Percentiles rank a stretch among this genome's conserved stretches.
These are phyloP conservation scores for Muscidifurax raptorellus DNA, from an alignment of 1,140 invertebrate species.

Conservation along the genomic window DNA sequence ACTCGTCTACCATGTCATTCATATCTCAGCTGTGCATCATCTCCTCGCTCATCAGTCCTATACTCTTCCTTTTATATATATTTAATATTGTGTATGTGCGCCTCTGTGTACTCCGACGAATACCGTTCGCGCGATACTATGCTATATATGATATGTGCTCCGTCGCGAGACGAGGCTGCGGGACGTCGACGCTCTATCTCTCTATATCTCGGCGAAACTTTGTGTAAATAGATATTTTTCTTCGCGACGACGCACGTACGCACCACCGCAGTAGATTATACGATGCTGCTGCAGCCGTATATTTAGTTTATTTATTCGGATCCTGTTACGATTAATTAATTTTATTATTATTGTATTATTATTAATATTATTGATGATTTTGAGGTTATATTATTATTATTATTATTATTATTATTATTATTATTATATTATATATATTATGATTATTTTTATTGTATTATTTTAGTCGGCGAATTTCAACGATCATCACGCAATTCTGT, in stretches of 20 bases:
- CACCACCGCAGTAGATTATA: neutral
- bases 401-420: neutral
- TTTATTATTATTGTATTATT: constrained; percentile 24
- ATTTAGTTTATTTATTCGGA: constrained; percentile 47
- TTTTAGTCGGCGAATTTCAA: neutral
- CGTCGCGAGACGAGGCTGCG: neutral
- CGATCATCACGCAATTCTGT: neutral
- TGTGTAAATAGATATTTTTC: constrained; percentile 14
- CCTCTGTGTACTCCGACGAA: neutral
- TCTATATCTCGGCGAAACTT: neutral
- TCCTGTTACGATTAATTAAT: constrained; percentile 45
- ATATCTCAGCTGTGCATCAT: neutral
- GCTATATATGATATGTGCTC: neutral
- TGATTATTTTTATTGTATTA: neutral
- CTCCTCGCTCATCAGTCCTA: neutral
- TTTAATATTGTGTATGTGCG: neutral
- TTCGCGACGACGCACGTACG: neutral
- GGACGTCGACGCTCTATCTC: neutral
- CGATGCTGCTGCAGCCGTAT: constrained; percentile 11
- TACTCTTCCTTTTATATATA: neutral
- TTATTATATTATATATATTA: constrained; percentile 16
- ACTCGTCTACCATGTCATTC: neutral
- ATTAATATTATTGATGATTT: neutral
- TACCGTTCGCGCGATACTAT: neutral
- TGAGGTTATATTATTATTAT: neutral